Conservation (phyloP, 2,888 invertebrate genomes). For the Epinotia demarniana region DNA sequence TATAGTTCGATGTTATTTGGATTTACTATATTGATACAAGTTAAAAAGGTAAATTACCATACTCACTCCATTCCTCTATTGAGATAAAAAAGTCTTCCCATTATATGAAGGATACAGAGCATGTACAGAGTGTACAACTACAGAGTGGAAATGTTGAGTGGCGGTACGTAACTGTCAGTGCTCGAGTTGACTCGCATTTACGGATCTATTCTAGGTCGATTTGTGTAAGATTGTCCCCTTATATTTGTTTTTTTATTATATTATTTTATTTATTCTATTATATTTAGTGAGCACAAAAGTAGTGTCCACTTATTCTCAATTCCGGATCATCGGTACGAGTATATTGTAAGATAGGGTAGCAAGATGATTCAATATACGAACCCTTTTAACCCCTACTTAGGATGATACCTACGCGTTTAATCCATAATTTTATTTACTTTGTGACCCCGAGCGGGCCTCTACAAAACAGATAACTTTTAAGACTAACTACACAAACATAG, state of each 20-base stretch:
- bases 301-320: slow-evolving; percentile 14
- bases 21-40: too few relatives aligned
- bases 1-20: too few relatives aligned
- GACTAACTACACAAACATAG: slow-evolving; percentile 12
- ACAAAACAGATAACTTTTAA: slow-evolving; percentile 26
- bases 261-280: too few relatives aligned
- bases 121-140: too few relatives aligned
- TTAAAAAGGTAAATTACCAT: too few relatives aligned
- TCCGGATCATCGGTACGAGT: slow-evolving; percentile 9
- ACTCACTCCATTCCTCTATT: too few relatives aligned
- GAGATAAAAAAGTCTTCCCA: too few relatives aligned
- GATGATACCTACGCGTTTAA: slow-evolving; percentile 42
- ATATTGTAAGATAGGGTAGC: slow-evolving; percentile 33
- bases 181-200: background rate
- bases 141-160: too few relatives aligned
- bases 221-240: too few relatives aligned
- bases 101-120: too few relatives aligned
- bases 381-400: slow-evolving; percentile 40
- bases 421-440: slow-evolving; percentile 43
- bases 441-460: slow-evolving; percentile 15
- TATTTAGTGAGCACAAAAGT: background rate
- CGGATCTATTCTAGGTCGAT: too few relatives aligned
- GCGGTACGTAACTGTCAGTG: background rate
- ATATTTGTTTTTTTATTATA: too few relatives aligned
- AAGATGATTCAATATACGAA: slow-evolving; percentile 41